phyloP scores from a whole-genome alignment of 2,113 vertebrate species.

The Calonectris borealis region DNA sequence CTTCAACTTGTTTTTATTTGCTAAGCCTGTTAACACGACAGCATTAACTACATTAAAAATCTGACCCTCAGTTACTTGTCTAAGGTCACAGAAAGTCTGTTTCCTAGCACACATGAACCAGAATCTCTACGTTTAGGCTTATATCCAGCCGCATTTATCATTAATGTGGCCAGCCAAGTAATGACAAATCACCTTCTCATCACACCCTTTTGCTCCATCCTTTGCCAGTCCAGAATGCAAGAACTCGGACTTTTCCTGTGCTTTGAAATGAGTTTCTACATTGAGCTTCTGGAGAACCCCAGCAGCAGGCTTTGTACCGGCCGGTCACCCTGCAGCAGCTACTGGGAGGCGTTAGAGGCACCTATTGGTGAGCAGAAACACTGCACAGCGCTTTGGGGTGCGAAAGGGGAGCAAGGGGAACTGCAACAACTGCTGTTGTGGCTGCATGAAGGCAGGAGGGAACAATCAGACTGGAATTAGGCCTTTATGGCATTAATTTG shows the following conservation, averaged over 20 bases:
- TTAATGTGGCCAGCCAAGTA: background rate
- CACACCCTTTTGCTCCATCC: background rate
- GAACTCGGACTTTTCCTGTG: background rate
- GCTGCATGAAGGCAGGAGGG: background rate
- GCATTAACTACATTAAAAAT: background rate
- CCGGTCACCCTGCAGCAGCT: background rate
- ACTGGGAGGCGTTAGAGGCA: background rate
- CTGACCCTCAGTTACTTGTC: background rate
- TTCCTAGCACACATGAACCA: background rate
- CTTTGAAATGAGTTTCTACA: background rate
- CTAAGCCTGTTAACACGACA: background rate
- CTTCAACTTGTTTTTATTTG: slow-evolving; percentile 39
- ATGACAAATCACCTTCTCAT: background rate
- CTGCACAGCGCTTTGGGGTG: background rate
- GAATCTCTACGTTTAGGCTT: background rate
- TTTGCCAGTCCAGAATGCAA: background rate
- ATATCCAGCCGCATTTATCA: background rate
- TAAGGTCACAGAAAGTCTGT: background rate
- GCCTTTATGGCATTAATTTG: background rate
- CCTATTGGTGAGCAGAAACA: background rate
- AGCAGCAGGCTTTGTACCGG: background rate
- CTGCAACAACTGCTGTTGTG: background rate
- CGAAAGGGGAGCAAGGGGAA: background rate
- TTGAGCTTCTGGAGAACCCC: background rate
- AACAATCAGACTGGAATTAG: background rate